A percentile compares a stretch with the other conserved stretches of the same genome.
phyloP scores from a whole-genome alignment of 2,797 vertebrate genomes.

The Takifugu ocellatus region DNA sequence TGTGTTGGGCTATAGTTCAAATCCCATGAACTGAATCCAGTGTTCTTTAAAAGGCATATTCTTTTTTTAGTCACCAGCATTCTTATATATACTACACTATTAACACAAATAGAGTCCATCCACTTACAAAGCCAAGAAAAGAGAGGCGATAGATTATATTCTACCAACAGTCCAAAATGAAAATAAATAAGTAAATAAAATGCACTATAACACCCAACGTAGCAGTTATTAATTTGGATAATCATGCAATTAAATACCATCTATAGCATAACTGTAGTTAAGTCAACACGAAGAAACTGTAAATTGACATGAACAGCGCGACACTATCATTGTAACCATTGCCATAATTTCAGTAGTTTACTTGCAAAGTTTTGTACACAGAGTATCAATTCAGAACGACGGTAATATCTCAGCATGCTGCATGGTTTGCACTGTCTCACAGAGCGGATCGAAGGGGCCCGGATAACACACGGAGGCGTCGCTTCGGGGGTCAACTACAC shows the following conservation, averaged over 20 bases:
- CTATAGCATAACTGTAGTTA: conserved; percentile 53
- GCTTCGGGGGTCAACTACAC: conserved; percentile 33
- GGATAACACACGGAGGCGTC: conserved; percentile 27
- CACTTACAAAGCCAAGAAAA: conserved; percentile 68
- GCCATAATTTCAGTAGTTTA: conserved; percentile 54
- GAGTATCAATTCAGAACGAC: conserved; percentile 55
- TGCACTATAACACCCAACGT: conserved; percentile 56
- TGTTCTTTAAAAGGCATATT: conserved; percentile 49
- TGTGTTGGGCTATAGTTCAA: conserved; percentile 1
- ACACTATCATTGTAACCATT: conserved; percentile 45
- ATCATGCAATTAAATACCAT: conserved; percentile 77
- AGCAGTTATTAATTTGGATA: conserved; percentile 53
- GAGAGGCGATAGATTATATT: conserved; percentile 39
- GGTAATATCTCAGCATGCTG: conserved; percentile 69
- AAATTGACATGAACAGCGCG: conserved; percentile 61
- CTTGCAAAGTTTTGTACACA: conserved; percentile 64
- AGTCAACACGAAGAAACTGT: conserved; percentile 65
- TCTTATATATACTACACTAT: conserved; percentile 28
- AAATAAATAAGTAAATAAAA: conserved; percentile 22
- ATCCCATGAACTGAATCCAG: conserved; percentile 28
- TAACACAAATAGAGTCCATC: conserved; percentile 65
- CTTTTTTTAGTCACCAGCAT: conserved; percentile 33
- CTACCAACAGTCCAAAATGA: conserved; percentile 53
- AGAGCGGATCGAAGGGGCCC: conserved; percentile 25
- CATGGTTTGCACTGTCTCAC: conserved; percentile 40